Base-by-base conservation (phyloP, 2,888 invertebrate genomes). In the Stictocephala bisonia region DNA sequence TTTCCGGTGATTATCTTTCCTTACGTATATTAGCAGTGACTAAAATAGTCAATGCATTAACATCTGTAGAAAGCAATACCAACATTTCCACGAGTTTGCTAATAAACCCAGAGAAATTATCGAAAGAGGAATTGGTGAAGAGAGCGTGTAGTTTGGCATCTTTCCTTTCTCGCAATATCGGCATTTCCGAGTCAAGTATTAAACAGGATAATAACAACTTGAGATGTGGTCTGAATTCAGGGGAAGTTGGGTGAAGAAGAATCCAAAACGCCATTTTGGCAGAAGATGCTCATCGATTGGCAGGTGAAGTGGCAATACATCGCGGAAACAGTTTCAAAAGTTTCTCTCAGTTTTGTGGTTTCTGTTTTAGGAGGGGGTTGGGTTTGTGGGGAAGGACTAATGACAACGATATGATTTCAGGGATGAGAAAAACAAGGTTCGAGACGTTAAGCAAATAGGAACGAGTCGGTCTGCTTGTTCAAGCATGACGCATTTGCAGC, bases 291-390 rank as follows among this genome's bases (percentile, higher is more conserved):
- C 64, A 64, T 64, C 44, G 64, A 64, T 64, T 64, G 20, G 3
- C 64, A 64, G 64, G 64, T 64, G 64, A 64, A 64, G 64, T 44
- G 64, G 64, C 64, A 64, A 64, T 64, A 64, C 64, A 44, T 64
- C 41, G 64, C 64, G 44, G 60, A 6, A 64, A 64, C 64, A 4
- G 64, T 64, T 60, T 64, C 64, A 41, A 44, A 64, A 64, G 64
- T 64, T 64, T 60, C 40, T 41, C 64, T 64, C 64, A 27, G 60
- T 13, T 35, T 27, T 20, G 56, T 15, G 4, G 56, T 27, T 15
- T 6, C 6, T 9, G 35, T 9, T 6, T 9, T 31, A 6, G 11
- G 35, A 9, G 35, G 35, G 35, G 35, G 60, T n/a, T n/a, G n/a
- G n/a, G n/a, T n/a, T n/a, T n/a, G n/a, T n/a, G 56, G 60, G 56